These are phyloP conservation scores for Takifugu ocellatus DNA, from an alignment of 2,797 vertebrate species.

Conservation along the genomic window DNA sequence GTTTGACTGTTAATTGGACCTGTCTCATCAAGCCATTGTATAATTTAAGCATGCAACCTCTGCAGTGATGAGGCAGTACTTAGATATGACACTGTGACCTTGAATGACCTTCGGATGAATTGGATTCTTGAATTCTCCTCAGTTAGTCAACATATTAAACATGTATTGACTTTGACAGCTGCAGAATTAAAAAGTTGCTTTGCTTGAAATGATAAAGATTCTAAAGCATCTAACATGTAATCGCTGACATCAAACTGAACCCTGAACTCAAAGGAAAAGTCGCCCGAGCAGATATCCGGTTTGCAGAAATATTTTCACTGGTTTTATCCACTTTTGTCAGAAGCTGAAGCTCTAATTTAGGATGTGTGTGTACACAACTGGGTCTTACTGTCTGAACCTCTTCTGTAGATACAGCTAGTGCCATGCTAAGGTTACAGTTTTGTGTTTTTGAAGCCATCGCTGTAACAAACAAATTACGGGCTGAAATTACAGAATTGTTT, in stretches of 20 bases:
- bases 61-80: background rate
- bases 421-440: constrained; percentile 52
- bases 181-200: constrained; percentile 18
- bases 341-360: constrained; percentile 68
- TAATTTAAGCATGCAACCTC: background rate
- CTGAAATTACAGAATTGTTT: constrained; percentile 52
- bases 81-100: constrained; percentile 9
- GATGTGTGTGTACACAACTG: constrained; percentile 26
- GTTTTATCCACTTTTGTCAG: constrained; percentile 49
- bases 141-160: background rate
- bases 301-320: constrained; percentile 10
- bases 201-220: constrained; percentile 9
- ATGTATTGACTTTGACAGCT: constrained; percentile 8
- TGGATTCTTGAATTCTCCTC: constrained; percentile 2
- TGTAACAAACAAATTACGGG: constrained; percentile 56
- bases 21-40: background rate
- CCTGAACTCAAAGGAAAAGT: background rate
- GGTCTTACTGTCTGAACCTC: constrained; percentile 37
- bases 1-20: constrained; percentile 45
- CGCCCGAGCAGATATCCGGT: constrained; percentile 15
- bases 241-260: background rate
- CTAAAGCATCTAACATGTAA: constrained; percentile 6
- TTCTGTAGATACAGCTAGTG: constrained; percentile 48
- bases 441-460: constrained; percentile 60
- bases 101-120: constrained; percentile 9